Conservation (phyloP, 2,113 vertebrate species). For the Psittacus erithacus region DNA sequence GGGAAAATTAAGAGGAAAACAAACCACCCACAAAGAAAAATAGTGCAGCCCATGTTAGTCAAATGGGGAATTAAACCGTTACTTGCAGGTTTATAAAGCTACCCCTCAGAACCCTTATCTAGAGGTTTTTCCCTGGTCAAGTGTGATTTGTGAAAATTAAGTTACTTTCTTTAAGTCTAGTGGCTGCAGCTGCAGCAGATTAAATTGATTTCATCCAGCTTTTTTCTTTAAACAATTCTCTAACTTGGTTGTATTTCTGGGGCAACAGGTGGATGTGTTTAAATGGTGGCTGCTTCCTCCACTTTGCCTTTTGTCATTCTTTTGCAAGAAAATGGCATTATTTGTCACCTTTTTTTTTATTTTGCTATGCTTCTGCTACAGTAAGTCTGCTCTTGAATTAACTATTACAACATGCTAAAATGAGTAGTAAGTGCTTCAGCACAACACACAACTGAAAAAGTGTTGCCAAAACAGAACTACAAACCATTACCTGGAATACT, state of each 20-base stretch:
- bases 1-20: not conserved
- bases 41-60: not conserved
- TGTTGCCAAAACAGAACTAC: not conserved
- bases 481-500: not conserved
- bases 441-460: not conserved
- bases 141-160: not conserved
- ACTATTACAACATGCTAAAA: not conserved
- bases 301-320: not conserved
- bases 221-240: not conserved
- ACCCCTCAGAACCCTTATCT: not conserved
- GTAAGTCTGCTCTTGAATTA: not conserved
- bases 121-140: not conserved
- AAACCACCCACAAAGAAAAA: rapidly evolving
- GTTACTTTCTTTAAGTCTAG: not conserved
- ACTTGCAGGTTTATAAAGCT: not conserved
- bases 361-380: not conserved
- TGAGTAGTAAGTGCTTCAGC: not conserved
- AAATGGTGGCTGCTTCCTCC: not conserved
- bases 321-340: not conserved
- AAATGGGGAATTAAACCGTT: not conserved
- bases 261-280: not conserved
- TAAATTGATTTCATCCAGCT: not conserved
- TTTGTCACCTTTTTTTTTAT: not conserved
- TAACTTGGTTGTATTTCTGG: not conserved
- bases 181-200: not conserved